Evolutionary conservation across 2,888 invertebrate genomes (phyloP), one percentile per base, ranked within the genome.

Genomic region (Meteorus cinctellus): DNA sequence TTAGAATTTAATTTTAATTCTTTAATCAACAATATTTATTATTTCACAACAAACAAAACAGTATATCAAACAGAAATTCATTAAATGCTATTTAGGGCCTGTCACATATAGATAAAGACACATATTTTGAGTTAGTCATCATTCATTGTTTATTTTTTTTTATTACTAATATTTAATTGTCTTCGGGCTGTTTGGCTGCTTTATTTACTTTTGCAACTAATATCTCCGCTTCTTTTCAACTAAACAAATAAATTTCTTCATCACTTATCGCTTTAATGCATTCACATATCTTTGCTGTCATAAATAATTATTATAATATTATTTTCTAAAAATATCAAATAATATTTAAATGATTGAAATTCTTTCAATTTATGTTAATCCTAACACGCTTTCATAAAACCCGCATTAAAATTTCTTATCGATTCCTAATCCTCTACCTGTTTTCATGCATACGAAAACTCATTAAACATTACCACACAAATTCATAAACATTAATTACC

Each of bases 111-210:
- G 16, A 75, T 78, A 71, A 70, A 82, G 81, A 84, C 87, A 87
- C 87, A 86, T 86, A 86, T 85, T 87, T 86, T 85, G 84, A 87
- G 86, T 87, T 87, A 87, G 86, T 85, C 81, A 79, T 81, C 19
- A 55, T 79, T 63, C 63, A 77, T 80, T 76, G 76, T 81, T 78
- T 68, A 65, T 79, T 74, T 73, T 79, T 79, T 79, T n/a, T 74
- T 77, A 77, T 48, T 79, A 77, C 76, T 68, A 74, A 48, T 60
- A 41, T 76, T 55, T 67, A 31, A 19, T 55, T 55, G 4, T 19
- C 19, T 55, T 55, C 6, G 19, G 19, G 8, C 8, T 55, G 19
- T 55, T 48, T 12, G 41, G 41, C 41, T 41, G 41, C 12, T 41
- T 8, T 0, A 12, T 12, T 41, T 41, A 12, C 41, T 41, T 12